Conservation (phyloP, 37 sponge, comb jelly and placozoan species). For the Halichondria panicea region DNA sequence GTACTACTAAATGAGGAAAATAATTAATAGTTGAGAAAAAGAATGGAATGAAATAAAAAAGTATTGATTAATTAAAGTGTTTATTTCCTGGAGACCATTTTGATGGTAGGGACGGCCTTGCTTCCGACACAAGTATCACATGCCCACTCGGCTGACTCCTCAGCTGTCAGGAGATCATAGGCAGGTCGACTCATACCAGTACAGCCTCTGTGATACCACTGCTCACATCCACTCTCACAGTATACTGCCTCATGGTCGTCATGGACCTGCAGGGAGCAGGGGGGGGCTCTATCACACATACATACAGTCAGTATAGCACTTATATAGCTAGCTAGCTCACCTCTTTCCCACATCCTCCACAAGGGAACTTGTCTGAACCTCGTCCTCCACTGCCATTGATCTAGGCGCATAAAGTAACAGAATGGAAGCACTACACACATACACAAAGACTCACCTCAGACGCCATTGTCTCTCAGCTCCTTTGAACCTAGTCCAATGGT, state of each 20-base stretch:
- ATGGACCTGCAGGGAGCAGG: no score
- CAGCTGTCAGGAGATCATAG: slow-evolving; percentile 79
- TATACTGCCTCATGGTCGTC: slow-evolving; percentile 78
- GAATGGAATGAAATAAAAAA: neutral
- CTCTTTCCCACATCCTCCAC: slow-evolving; percentile 75
- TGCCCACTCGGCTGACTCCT: slow-evolving; percentile 89
- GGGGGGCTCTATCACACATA: no score
- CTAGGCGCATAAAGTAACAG: no score
- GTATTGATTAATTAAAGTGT: neutral
- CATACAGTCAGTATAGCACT: no score
- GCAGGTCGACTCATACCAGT: slow-evolving; percentile 79
- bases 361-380: slow-evolving; percentile 55
- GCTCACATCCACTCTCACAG: slow-evolving; percentile 83
- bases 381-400: neutral
- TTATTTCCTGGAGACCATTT: slow-evolving; percentile 53
- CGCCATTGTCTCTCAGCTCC: neutral
- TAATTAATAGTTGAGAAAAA: neutral
- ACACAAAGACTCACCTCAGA: neutral
- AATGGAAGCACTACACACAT: no score
- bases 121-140: slow-evolving; percentile 76
- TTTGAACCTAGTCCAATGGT: neutral
- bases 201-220: slow-evolving; percentile 70
- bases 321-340: no score
- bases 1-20: neutral
- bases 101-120: slow-evolving; percentile 57